Base-by-base conservation (phyloP, 2,888 invertebrate species). In the Dicyrtomina minuta region DNA sequence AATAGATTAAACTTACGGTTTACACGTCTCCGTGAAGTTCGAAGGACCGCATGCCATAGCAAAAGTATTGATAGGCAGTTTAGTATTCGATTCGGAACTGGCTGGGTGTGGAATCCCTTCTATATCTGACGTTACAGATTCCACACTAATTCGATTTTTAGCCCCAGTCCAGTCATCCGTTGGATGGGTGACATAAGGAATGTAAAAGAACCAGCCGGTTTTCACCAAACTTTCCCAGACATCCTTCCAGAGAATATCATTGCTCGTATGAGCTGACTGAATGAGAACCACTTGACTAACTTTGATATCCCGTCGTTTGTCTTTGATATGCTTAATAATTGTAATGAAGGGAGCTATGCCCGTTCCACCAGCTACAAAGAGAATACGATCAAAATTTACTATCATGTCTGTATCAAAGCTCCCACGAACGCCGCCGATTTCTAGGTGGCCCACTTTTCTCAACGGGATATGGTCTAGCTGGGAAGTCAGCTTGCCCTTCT, bases 331-430 rank as follows among this genome's bases (percentile, higher is more conserved):
- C 15, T 67, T 56, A 17, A 67, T 44, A 6, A 67, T 56, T n/a
- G 44, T 39, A 5, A 58, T 44, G 27, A 58, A 67, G 2, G 67
- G 67, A 1, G 67, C 46, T 13, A 58, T 39, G n/a, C n/a, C 33
- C n/a, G 67, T 67, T 1, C 67, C 67, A 15, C 67, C 67, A 1
- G 58, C 67, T 17, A 67, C 2, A 5, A 67, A 8, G 13, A 67
- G 39, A 4, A 67, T 39, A n/a, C 67, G 43, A 33, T 67, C 67
- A 12, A 46, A 22, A 39, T 59, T 33, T 2, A 17, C 10, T 8
- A 67, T 13, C n/a, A 22, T 60, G 46, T 51, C 41, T 12, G 60
- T 58, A n/a, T 67, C 67, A 43, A 67, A 67, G 46, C 51, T 33
- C 6, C 67, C 67, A 15, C 53, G 33, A 22, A 39, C 3, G 49